These are phyloP conservation scores for Busseola fusca DNA, from an alignment of 2,888 invertebrate species.

Conservation along the genomic window DNA sequence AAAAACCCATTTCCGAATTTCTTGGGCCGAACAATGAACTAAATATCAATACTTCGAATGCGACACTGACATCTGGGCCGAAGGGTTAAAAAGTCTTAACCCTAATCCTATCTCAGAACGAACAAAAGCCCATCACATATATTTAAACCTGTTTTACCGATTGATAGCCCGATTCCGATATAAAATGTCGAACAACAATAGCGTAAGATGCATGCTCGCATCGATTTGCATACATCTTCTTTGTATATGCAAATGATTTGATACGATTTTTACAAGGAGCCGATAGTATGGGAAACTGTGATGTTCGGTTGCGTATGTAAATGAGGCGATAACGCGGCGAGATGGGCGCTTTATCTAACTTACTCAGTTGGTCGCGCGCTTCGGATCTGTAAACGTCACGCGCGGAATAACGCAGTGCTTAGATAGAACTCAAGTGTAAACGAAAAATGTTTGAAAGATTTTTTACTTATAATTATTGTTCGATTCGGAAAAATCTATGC, in stretches of 20 bases:
- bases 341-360: slow-evolving; percentile 79
- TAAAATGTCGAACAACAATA: slow-evolving; percentile 80
- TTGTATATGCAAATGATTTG: slow-evolving; percentile 84
- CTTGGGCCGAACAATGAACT: slow-evolving; percentile 73
- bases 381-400: slow-evolving; percentile 80
- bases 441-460: slow-evolving; percentile 45
- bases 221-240: slow-evolving; percentile 86
- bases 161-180: slow-evolving; percentile 85
- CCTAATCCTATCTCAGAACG: slow-evolving; percentile 82
- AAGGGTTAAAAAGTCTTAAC: slow-evolving; percentile 76
- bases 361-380: slow-evolving; percentile 83
- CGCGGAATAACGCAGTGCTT: slow-evolving; percentile 64
- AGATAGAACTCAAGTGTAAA: slow-evolving; percentile 65
- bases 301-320: slow-evolving; percentile 80
- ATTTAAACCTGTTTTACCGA: slow-evolving; percentile 87
- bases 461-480: slow-evolving; percentile 55
- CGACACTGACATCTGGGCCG: slow-evolving; percentile 83
- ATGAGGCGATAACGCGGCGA: slow-evolving; percentile 83
- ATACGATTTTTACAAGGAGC: slow-evolving; percentile 76
- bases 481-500: slow-evolving; percentile 46
- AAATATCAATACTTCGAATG: slow-evolving; percentile 78
- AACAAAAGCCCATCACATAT: slow-evolving; percentile 80
- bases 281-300: slow-evolving; percentile 80
- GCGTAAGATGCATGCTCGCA: slow-evolving; percentile 73
- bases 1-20: slow-evolving; percentile 83